Percentiles rank a stretch among this genome's conserved stretches.
Evolutionary conservation across 2,113 vertebrate species (phyloP).

Genomic region (Sphaerodactylus townsendi): DNA sequence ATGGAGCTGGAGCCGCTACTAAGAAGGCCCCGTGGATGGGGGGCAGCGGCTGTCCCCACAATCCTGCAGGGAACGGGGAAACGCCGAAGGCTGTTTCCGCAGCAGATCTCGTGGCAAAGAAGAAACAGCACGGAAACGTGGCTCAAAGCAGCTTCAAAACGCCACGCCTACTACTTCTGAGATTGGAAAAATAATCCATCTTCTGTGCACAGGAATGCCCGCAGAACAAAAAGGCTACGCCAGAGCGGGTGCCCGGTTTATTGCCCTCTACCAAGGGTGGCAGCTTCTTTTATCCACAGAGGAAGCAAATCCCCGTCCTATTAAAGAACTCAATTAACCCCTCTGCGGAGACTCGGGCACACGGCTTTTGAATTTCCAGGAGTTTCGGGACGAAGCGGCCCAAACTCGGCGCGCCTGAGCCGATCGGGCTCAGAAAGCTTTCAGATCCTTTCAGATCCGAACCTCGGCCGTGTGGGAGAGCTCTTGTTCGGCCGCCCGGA

Average conservation of each 20-base stretch:
- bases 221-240: background rate
- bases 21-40: too few relatives aligned
- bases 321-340: conserved; percentile 4
- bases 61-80: too few relatives aligned
- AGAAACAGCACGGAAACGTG: too few relatives aligned
- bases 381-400: background rate
- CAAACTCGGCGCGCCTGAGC: background rate
- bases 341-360: background rate
- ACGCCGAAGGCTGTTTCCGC: too few relatives aligned
- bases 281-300: background rate
- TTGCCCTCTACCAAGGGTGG: background rate
- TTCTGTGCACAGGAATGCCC: background rate
- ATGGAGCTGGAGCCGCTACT: too few relatives aligned
- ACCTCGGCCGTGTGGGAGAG: background rate
- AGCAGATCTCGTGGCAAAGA: too few relatives aligned
- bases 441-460: background rate
- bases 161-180: background rate
- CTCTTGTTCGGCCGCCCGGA: background rate
- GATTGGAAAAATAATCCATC: background rate
- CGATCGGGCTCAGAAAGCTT: background rate
- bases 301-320: background rate
- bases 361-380: background rate
- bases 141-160: background rate
- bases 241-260: background rate
- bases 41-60: background rate